A percentile compares a stretch with the other conserved stretches of the same genome.
Evolutionary conservation across 1,140 invertebrate species (phyloP).

Genomic region (Asobara japonica): DNA sequence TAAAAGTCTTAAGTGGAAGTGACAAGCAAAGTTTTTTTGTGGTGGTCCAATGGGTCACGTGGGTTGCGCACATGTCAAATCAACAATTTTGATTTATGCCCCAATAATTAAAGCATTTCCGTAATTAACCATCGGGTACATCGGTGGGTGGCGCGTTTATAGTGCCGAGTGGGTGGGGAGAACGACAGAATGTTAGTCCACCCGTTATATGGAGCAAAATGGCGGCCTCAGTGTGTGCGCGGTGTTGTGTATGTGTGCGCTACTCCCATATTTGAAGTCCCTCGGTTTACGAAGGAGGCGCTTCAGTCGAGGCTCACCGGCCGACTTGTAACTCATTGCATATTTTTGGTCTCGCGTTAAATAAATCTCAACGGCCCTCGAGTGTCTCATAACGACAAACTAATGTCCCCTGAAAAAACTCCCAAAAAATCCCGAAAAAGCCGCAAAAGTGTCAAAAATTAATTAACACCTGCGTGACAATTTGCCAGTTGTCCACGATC

Average conservation of each 20-base stretch:
- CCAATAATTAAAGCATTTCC: too few relatives aligned
- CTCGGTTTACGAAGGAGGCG: constrained; percentile 17
- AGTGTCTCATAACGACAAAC: neutral
- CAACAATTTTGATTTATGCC: too few relatives aligned
- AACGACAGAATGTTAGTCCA: neutral
- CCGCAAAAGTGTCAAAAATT: neutral
- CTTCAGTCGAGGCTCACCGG: constrained; percentile 34
- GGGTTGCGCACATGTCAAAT: too few relatives aligned
- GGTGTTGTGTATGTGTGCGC: neutral
- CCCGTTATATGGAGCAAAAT: constrained; percentile 10
- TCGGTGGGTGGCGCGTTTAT: neutral
- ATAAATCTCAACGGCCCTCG: neutral
- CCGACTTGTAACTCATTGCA: constrained; percentile 28
- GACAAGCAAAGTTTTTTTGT: too few relatives aligned
- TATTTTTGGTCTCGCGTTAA: neutral
- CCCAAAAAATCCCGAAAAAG: neutral
- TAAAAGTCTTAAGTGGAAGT: too few relatives aligned
- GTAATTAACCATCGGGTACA: too few relatives aligned
- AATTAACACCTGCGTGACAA: neutral
- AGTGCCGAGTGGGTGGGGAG: neutral
- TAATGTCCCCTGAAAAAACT: neutral
- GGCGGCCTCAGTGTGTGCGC: neutral
- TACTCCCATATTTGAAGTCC: too few relatives aligned
- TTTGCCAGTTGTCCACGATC: too few relatives aligned
- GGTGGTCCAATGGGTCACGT: too few relatives aligned